These are phyloP conservation scores for Tanaodytes sp. DNA, from an alignment of 2,888 invertebrate genomes.

Conservation along the genomic window DNA sequence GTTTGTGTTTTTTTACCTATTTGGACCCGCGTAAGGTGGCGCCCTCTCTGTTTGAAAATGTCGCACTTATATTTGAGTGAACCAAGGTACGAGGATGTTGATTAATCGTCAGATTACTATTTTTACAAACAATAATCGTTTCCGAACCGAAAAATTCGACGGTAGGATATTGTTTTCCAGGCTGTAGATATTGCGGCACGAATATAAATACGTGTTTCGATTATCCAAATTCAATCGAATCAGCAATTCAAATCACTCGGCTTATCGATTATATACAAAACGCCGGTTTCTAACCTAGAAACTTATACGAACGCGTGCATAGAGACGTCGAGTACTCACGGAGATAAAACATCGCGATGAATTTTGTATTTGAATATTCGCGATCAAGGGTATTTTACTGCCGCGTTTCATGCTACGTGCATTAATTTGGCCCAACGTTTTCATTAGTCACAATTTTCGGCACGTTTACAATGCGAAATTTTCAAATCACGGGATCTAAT, in stretches of 20 bases:
- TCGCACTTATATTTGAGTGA: constrained; percentile 7
- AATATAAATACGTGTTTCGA: constrained; percentile 17
- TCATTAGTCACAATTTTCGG: background rate
- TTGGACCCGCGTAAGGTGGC: constrained; percentile 38
- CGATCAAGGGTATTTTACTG: constrained; percentile 15
- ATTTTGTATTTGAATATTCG: constrained; percentile 24
- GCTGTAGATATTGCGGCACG: background rate
- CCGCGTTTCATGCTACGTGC: constrained; percentile 4
- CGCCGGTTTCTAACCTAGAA: constrained; percentile 37
- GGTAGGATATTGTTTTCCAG: background rate
- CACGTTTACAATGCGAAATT: background rate
- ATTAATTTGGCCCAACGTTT: background rate
- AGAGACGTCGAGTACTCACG: constrained; percentile 9
- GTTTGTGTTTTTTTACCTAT: no score
- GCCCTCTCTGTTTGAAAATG: constrained; percentile 37
- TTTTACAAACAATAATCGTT: no score
- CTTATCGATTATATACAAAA: constrained; percentile 37
- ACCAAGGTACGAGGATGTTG: constrained; percentile 1
- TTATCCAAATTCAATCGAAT: constrained; percentile 38
- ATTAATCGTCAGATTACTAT: no score
- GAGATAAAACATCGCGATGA: constrained; percentile 28
- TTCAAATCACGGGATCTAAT: no score
- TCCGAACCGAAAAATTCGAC: no score
- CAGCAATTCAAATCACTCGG: constrained; percentile 31
- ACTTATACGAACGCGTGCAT: constrained; percentile 12